Evolutionary conservation across 2,888 invertebrate species (phyloP).

Genomic region (Abrostola triplasia): DNA sequence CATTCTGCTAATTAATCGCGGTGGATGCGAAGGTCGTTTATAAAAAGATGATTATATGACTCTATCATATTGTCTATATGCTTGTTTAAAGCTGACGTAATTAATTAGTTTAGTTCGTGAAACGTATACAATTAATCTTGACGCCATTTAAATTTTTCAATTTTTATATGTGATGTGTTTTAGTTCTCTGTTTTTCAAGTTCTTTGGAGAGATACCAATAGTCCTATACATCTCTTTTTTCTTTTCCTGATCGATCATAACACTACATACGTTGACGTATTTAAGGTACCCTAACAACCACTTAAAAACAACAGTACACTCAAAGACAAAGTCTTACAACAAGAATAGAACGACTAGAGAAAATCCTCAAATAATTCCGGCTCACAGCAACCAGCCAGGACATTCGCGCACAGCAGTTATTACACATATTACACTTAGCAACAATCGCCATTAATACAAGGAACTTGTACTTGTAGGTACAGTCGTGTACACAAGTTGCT

Average conservation of each 20-base stretch:
- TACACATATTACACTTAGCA: constrained; percentile 85
- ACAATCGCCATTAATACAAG: constrained; percentile 82
- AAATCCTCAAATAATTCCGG: constrained; percentile 46
- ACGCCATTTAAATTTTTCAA: no score
- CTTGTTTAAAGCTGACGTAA: no score
- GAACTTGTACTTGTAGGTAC: constrained; percentile 75
- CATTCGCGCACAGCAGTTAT: constrained; percentile 64
- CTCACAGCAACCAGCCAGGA: constrained; percentile 20
- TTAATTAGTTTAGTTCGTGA: no score
- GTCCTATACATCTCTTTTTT: no score
- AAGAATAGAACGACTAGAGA: constrained; percentile 17
- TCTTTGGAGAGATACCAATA: no score
- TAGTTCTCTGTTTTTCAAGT: no score
- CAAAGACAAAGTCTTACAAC: constrained; percentile 6
- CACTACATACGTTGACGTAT: no score
- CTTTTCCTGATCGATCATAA: no score
- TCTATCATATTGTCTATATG: neutral
- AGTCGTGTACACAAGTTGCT: constrained; percentile 75
- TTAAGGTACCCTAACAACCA: neutral
- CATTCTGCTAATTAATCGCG: constrained; percentile 4
- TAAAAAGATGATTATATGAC: neutral
- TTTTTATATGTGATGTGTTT: no score
- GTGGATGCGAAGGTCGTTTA: neutral
- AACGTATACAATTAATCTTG: no score
- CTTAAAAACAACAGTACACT: neutral